A percentile compares a stretch with the other conserved stretches of the same genome.
These are phyloP conservation scores for Hedya salicella DNA, from an alignment of 2,888 invertebrate genomes.

Conservation along the genomic window DNA sequence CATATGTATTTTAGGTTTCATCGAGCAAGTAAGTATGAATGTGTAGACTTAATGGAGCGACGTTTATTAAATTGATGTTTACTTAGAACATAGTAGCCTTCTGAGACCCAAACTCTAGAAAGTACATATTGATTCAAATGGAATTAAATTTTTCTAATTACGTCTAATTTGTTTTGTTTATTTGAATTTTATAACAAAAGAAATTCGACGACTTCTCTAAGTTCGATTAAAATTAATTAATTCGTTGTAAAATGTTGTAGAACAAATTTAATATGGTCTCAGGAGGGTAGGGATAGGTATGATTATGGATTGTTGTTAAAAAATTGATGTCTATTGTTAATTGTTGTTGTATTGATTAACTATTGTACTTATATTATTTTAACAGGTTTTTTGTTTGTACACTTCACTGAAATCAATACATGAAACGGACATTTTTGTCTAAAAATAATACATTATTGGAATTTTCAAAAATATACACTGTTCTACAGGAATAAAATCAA, in stretches of 20 bases:
- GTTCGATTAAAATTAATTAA: neutral
- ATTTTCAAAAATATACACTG: neutral
- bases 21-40: conserved; percentile 33
- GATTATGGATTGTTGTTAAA: conserved; percentile 16
- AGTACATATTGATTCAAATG: neutral
- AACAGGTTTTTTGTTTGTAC: conserved; percentile 28
- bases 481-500: too few species aligned
- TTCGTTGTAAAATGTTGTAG: neutral
- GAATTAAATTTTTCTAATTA: neutral
- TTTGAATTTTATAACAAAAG: neutral
- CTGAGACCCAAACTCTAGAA: neutral
- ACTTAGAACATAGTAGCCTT: conserved; percentile 18
- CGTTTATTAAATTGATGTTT: conserved; percentile 21
- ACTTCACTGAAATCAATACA: conserved; percentile 8
- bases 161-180: neutral
- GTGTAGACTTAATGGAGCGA: conserved; percentile 13
- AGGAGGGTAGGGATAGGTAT: conserved; percentile 1
- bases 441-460: neutral
- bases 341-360: conserved; percentile 30
- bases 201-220: neutral
- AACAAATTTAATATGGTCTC: neutral
- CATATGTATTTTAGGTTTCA: conserved; percentile 18
- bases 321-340: conserved; percentile 29
- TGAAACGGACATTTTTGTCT: neutral
- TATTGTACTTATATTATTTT: conserved; percentile 17